phyloP scores from a whole-genome alignment of 2,797 vertebrate genomes.

The Moxostoma hubbsi region DNA sequence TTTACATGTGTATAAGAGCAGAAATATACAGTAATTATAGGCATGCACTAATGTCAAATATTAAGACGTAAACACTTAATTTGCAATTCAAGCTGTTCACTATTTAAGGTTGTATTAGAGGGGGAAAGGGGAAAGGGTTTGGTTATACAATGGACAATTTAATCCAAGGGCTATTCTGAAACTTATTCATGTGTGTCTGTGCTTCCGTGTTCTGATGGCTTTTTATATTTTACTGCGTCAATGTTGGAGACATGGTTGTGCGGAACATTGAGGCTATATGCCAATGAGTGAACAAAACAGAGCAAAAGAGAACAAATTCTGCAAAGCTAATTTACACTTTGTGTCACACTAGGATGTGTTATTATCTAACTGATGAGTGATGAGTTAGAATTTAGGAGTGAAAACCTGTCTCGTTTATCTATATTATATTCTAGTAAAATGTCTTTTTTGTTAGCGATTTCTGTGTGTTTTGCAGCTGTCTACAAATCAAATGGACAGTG shows the following conservation, averaged over 20 bases:
- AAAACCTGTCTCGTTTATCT: constrained; percentile 40
- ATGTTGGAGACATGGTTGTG: constrained; percentile 66
- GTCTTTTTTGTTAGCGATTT: constrained; percentile 39
- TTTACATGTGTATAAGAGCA: constrained; percentile 40
- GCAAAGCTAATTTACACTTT: constrained; percentile 57
- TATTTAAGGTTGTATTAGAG: constrained; percentile 43
- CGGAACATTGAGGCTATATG: constrained; percentile 42
- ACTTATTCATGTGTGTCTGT: constrained; percentile 74
- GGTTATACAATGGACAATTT: constrained; percentile 69
- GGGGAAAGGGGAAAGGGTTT: constrained; percentile 37
- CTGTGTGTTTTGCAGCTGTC: constrained; percentile 53
- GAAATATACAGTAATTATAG: constrained; percentile 39
- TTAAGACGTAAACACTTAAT: constrained; percentile 46
- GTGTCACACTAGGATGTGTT: constrained; percentile 48
- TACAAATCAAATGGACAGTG: constrained; percentile 42
- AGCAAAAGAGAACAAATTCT: constrained; percentile 60
- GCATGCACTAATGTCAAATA: constrained; percentile 50
- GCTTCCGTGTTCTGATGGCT: constrained; percentile 71
- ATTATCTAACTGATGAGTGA: constrained; percentile 49
- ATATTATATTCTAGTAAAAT: constrained; percentile 41
- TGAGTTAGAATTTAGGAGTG: constrained; percentile 46
- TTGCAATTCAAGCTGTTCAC: constrained; percentile 68
- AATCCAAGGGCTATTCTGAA: constrained; percentile 82
- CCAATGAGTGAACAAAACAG: constrained; percentile 55
- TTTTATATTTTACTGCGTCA: constrained; percentile 64